Evolutionary conservation across 2,797 vertebrate genomes (phyloP).

Genomic region (Glyptemys insculpta): DNA sequence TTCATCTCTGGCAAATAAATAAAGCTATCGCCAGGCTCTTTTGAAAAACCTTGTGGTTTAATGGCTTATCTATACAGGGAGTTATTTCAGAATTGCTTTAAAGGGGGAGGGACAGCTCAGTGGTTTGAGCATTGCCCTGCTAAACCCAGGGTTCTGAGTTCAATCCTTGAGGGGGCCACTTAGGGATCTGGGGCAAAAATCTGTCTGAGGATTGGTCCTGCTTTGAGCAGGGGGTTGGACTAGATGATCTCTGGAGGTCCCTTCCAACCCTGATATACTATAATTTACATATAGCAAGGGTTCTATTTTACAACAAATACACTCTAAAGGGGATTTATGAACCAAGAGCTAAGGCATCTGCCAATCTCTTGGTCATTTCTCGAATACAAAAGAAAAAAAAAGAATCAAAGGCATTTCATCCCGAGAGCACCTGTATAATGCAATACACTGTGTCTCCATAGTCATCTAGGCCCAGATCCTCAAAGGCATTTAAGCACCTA

Average conservation of each 20-base stretch:
- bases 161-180: too few relatives aligned
- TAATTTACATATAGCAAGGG: not conserved
- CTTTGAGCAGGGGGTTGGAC: too few relatives aligned
- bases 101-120: too few relatives aligned
- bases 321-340: not conserved
- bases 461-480: not conserved
- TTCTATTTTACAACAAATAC: not conserved
- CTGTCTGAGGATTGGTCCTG: too few relatives aligned
- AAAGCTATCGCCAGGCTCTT: not conserved
- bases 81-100: not conserved
- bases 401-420: not conserved
- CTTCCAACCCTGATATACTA: too few relatives aligned
- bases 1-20: rapidly evolving
- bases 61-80: not conserved
- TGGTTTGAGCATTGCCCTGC: too few relatives aligned
- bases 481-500: not conserved
- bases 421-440: not conserved
- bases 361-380: not conserved
- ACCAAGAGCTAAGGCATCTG: not conserved
- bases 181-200: too few relatives aligned
- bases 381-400: not conserved
- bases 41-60: not conserved
- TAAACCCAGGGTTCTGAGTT: too few relatives aligned
- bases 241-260: too few relatives aligned
- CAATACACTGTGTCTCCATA: not conserved